A percentile compares a stretch with the other conserved stretches of the same genome.
phyloP scores from a whole-genome alignment of 2,888 invertebrate genomes.

The Merodon equestris region DNA sequence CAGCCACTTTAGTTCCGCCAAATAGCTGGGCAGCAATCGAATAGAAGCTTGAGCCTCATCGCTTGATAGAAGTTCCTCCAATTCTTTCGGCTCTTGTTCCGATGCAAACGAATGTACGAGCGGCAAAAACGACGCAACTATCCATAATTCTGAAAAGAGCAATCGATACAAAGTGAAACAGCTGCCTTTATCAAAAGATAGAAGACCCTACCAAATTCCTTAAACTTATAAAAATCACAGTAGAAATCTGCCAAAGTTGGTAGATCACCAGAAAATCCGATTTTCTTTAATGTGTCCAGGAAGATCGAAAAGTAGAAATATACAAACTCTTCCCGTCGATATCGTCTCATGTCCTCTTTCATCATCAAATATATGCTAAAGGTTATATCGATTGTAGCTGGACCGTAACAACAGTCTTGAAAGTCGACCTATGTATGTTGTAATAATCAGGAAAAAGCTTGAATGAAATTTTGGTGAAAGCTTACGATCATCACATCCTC shows the following conservation, averaged over 20 bases:
- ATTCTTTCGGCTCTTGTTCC: not conserved
- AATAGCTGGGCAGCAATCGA: constrained; percentile 18
- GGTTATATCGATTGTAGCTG: constrained; percentile 36
- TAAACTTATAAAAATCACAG: constrained; percentile 23
- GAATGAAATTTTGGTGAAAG: not conserved
- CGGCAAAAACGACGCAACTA: constrained; percentile 31
- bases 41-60: constrained; percentile 2
- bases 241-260: constrained; percentile 48
- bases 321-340: constrained; percentile 46
- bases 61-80: constrained; percentile 14
- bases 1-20: constrained; percentile 16
- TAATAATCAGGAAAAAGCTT: not conserved
- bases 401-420: constrained; percentile 39
- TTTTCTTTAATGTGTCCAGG: constrained; percentile 33
- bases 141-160: constrained; percentile 32
- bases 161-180: not conserved
- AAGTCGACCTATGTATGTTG: constrained; percentile 32
- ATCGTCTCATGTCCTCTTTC: constrained; percentile 18
- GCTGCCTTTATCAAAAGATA: not conserved
- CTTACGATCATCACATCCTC: constrained; percentile 47
- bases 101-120: constrained; percentile 10
- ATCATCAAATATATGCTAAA: constrained; percentile 27
- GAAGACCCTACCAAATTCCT: constrained; percentile 44
- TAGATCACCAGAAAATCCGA: constrained; percentile 4
- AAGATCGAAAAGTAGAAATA: constrained; percentile 45